These are phyloP conservation scores for Phataginus tetradactyla DNA, from an alignment of 2,797 vertebrate genomes.

Conservation along the genomic window DNA sequence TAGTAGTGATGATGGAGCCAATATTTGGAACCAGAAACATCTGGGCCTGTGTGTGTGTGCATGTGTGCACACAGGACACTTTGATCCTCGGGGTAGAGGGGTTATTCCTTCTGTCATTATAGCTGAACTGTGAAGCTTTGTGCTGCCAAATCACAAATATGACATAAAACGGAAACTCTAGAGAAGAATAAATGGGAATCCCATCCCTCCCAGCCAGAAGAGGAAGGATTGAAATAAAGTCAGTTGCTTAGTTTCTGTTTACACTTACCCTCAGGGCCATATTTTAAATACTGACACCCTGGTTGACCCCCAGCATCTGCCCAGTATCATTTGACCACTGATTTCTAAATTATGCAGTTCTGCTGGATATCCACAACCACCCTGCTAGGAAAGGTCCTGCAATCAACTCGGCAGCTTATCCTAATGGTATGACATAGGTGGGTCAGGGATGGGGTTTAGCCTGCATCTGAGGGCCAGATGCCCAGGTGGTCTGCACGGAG, in stretches of 20 bases:
- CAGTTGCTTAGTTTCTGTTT: neutral
- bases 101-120: neutral
- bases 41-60: neutral
- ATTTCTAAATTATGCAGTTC: neutral
- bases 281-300: neutral
- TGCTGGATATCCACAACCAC: neutral
- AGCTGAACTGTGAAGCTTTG: neutral
- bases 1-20: neutral
- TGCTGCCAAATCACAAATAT: neutral
- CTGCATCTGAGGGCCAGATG: neutral
- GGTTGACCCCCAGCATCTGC: neutral
- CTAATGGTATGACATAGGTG: too few species aligned
- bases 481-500: neutral
- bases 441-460: neutral
- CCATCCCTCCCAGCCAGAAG: neutral
- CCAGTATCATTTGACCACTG: neutral
- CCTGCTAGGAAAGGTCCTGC: neutral
- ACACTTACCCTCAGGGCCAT: neutral
- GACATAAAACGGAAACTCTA: neutral
- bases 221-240: neutral
- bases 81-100: neutral
- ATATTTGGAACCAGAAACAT: neutral
- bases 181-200: neutral
- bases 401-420: neutral
- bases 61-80: neutral